Base-by-base conservation (phyloP, 1,140 invertebrate species). In the Monochamus saltuarius region DNA sequence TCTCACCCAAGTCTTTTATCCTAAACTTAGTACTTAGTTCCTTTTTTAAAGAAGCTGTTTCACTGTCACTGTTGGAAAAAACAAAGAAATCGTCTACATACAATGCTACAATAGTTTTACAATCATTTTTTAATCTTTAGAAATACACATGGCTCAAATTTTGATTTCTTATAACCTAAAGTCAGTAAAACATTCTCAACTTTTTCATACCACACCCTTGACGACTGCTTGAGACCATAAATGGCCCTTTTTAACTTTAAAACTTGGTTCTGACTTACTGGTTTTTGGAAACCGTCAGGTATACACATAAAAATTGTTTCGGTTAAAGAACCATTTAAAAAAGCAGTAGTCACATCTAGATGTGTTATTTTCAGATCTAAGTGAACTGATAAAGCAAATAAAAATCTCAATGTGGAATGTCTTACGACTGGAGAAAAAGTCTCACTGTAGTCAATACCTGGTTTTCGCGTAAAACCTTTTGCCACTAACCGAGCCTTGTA, bases 81-180 rank as follows among this genome's bases (percentile, higher is more conserved):
- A 73, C 45, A 51, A 76, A 66, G 13, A 71, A 66, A 67, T 76
- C 74, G 67, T 75, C 73, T 11, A 76, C 73, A 72, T 72, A 75
- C 2, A 74, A 17, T 50, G 72, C 66, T n/a, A 77, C 65, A 40
- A 73, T 71, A 38, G 66, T 65, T 40, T 61, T 60, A 34, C 7
- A 36, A 19, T 57, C 45, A 40, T 68, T 45, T 52, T n/a, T 67
- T 43, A 56, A 68, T 53, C 49, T 29, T 62, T 52, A 75, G 72
- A 45, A 52, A 50, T 68, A 77, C 49, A 72, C 71, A 77, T 46
- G 64, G 61, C 35, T 77, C 75, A 56, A 62, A 42, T 60, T 70
- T 65, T 19, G 70, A 73, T 46, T 60, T 68, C 39, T 66, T 56
- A 51, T 70, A 73, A 54, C 60, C 62, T 59, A 69, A 59, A 36